Percentiles rank a stretch among this genome's conserved stretches.
Conservation (phyloP, 2,113 vertebrate species). For the Chamaea fasciata region DNA sequence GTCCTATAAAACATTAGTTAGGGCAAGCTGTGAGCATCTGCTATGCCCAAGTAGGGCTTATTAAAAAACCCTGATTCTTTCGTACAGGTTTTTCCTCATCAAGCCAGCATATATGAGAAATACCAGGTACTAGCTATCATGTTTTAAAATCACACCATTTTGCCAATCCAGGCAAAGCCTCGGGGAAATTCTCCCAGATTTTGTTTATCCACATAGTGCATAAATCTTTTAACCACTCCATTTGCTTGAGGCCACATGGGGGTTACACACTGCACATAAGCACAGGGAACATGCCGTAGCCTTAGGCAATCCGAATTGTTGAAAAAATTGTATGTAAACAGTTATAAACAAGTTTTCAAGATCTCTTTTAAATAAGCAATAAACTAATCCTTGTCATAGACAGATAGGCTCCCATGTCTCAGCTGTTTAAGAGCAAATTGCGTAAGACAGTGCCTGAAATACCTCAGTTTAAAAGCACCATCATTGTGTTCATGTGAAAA, state of each 20-base stretch:
- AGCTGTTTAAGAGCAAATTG: constrained; percentile 55
- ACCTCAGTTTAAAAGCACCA: constrained; percentile 49
- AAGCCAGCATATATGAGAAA: not conserved
- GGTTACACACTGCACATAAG: constrained; percentile 28
- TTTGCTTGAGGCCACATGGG: constrained; percentile 54
- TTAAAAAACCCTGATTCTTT: not conserved
- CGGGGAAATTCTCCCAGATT: constrained; percentile 52
- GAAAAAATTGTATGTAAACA: constrained; percentile 64
- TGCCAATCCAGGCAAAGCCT: constrained; percentile 27
- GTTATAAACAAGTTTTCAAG: constrained; percentile 66
- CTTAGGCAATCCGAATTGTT: constrained; percentile 61
- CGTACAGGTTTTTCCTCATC: not conserved
- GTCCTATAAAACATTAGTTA: not conserved
- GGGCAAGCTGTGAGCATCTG: not conserved
- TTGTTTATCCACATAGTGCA: constrained; percentile 49
- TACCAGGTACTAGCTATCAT: not conserved
- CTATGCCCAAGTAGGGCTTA: not conserved
- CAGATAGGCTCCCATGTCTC: constrained; percentile 63
- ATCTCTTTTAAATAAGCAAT: constrained; percentile 65
- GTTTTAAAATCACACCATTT: constrained; percentile 48
- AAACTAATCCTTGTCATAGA: constrained; percentile 68
- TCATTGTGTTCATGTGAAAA: constrained; percentile 61
- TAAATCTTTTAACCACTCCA: constrained; percentile 61
- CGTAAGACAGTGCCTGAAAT: constrained; percentile 61
- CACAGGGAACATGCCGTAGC: constrained; percentile 6